Percentiles rank a stretch among this genome's conserved stretches.
phyloP scores from a whole-genome alignment of 2,113 vertebrate species.

The Conger conger region DNA sequence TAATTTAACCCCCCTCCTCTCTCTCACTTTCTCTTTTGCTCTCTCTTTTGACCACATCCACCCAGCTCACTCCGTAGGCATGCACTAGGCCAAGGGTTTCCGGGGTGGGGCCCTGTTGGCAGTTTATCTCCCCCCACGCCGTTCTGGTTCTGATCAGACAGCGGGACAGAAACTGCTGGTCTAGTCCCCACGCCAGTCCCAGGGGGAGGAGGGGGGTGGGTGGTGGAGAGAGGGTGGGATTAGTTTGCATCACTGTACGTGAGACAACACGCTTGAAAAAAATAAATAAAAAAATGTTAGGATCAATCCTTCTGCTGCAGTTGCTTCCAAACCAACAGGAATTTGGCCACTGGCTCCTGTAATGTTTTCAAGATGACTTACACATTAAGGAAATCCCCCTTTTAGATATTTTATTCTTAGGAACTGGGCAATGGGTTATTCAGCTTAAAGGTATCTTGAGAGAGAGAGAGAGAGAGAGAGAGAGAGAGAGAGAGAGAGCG shows the following conservation, averaged over 20 bases:
- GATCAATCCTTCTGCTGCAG: slow-evolving; percentile 45
- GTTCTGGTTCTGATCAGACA: slow-evolving; percentile 50
- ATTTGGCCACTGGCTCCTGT: slow-evolving; percentile 72
- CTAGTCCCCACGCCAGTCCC: slow-evolving; percentile 25
- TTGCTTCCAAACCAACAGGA: slow-evolving; percentile 65
- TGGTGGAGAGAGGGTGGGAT: slow-evolving; percentile 9
- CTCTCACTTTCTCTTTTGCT: slow-evolving; percentile 48
- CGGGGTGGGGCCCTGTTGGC: slow-evolving; percentile 63
- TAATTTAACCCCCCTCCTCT: slow-evolving; percentile 17
- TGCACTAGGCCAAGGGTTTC: slow-evolving; percentile 63
- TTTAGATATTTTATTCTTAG: slow-evolving; percentile 11
- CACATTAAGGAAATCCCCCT: slow-evolving; percentile 74
- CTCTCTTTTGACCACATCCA: slow-evolving; percentile 65
- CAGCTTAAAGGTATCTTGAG: slow-evolving; percentile 44
- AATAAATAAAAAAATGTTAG: slow-evolving; percentile 27
- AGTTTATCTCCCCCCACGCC: slow-evolving; percentile 54
- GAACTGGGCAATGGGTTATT: slow-evolving; percentile 60
- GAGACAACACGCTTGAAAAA: slow-evolving; percentile 38
- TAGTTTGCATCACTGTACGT: slow-evolving; percentile 39
- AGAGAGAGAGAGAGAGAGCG: slow-evolving; percentile 7
- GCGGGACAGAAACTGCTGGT: slow-evolving; percentile 16
- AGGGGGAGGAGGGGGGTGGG: slow-evolving; percentile 18
- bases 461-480: slow-evolving; percentile 48
- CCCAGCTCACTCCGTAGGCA: slow-evolving; percentile 71
- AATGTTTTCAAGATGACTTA: slow-evolving; percentile 80